A percentile compares a stretch with the other conserved stretches of the same genome.
phyloP scores from a whole-genome alignment of 2,797 vertebrate genomes.

The Peromyscus eremicus region DNA sequence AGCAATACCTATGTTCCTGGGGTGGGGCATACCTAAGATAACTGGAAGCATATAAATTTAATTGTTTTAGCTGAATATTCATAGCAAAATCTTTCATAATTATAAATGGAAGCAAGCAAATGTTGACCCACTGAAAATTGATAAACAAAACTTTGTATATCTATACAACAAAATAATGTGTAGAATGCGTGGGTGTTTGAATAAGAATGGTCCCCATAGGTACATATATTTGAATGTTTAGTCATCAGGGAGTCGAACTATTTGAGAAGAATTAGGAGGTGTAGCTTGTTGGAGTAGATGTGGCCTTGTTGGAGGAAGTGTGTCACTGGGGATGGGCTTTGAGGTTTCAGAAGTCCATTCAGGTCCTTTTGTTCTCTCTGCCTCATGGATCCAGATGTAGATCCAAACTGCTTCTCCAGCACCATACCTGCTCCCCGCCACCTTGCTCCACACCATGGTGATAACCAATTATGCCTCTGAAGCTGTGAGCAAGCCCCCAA shows the following conservation, averaged over 20 bases:
- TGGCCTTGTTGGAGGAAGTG: not conserved
- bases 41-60: not conserved
- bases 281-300: not conserved
- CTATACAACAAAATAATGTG: not conserved
- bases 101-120: not conserved
- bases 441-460: too few species aligned
- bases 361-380: not conserved
- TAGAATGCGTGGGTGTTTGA: not conserved
- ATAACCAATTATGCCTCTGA: not conserved
- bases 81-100: not conserved
- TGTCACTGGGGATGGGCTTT: not conserved
- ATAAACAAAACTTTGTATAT: not conserved
- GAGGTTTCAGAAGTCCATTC: not conserved
- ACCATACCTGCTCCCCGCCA: not conserved
- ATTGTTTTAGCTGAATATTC: not conserved
- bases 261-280: not conserved
- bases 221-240: not conserved
- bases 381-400: not conserved
- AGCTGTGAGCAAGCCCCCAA: not conserved
- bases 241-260: not conserved
- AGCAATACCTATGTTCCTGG: not conserved
- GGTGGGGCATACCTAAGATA: not conserved
- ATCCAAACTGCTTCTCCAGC: not conserved
- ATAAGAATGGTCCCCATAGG: not conserved
- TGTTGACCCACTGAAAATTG: not conserved